Percentiles rank a stretch among this genome's conserved stretches.
Conservation (phyloP, 2,888 invertebrate genomes). For the Epinotia nisella region DNA sequence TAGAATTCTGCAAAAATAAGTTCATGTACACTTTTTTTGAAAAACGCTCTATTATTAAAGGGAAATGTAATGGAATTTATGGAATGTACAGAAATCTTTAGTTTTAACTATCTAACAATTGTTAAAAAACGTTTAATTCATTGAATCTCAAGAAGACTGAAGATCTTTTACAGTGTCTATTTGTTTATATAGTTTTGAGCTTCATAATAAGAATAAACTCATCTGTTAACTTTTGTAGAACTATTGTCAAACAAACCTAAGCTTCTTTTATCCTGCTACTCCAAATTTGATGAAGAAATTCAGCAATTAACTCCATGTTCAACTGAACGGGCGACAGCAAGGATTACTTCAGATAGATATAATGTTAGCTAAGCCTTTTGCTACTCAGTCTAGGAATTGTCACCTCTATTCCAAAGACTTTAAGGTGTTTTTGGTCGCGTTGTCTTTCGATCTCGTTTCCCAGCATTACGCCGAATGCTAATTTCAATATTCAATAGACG, state of each 20-base stretch:
- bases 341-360: slow-evolving; percentile 29
- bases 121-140: too few relatives aligned
- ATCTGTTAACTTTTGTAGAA: too few relatives aligned
- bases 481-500: slow-evolving; percentile 44
- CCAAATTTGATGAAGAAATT: slow-evolving; percentile 25
- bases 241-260: background rate
- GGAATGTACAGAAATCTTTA: too few relatives aligned
- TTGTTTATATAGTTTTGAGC: too few relatives aligned
- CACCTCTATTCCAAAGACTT: background rate
- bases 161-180: too few relatives aligned
- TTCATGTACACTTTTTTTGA: too few relatives aligned
- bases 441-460: background rate
- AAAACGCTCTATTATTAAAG: too few relatives aligned
- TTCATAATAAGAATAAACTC: too few relatives aligned
- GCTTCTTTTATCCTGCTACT: background rate
- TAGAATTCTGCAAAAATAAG: too few relatives aligned
- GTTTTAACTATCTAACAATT: too few relatives aligned
- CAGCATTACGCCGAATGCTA: slow-evolving; percentile 37
- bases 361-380: background rate
- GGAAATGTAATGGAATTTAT: too few relatives aligned
- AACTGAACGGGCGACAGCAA: slow-evolving; percentile 36
- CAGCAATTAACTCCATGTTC: slow-evolving; percentile 34
- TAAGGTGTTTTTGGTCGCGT: background rate
- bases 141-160: too few relatives aligned
- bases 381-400: background rate